Evolutionary conservation across 35 echinoderm and acorn worm genomes (phyloP).

Genomic region (Antedon bifida): DNA sequence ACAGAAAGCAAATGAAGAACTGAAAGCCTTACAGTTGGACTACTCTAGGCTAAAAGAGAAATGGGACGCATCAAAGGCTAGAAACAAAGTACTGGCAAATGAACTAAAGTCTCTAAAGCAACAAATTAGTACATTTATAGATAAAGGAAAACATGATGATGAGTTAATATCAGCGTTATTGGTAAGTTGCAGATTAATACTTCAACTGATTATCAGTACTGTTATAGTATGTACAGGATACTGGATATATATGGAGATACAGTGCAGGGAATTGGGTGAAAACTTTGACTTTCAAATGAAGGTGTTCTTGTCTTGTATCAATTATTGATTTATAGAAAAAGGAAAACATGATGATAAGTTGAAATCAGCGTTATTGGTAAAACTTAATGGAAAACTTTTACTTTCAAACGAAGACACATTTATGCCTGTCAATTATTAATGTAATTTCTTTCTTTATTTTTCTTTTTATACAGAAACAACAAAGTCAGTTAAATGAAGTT

Average conservation of each 20-base stretch:
- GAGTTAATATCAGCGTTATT: slow-evolving; percentile 89
- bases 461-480: slow-evolving; percentile 51
- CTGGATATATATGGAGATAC: too few species aligned
- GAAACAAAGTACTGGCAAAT: slow-evolving; percentile 75
- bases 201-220: too few species aligned
- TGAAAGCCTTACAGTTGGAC: slow-evolving; percentile 73
- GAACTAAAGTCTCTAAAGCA: slow-evolving; percentile 79
- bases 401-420: too few species aligned
- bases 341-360: slow-evolving; percentile 91
- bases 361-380: slow-evolving; percentile 78
- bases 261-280: too few species aligned
- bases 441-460: too few species aligned
- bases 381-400: too few species aligned
- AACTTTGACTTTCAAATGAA: too few species aligned
- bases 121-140: slow-evolving; percentile 42
- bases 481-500: slow-evolving; percentile 58
- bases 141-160: slow-evolving; percentile 92
- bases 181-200: slow-evolving; percentile 42
- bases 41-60: slow-evolving; percentile 70
- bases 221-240: too few species aligned
- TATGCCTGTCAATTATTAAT: too few species aligned
- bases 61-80: slow-evolving; percentile 73
- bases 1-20: slow-evolving; percentile 56
- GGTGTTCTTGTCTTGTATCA: too few species aligned
- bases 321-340: slow-evolving; percentile 77